Conservation (phyloP, 2,888 invertebrate genomes). For the Tipula confusa region DNA sequence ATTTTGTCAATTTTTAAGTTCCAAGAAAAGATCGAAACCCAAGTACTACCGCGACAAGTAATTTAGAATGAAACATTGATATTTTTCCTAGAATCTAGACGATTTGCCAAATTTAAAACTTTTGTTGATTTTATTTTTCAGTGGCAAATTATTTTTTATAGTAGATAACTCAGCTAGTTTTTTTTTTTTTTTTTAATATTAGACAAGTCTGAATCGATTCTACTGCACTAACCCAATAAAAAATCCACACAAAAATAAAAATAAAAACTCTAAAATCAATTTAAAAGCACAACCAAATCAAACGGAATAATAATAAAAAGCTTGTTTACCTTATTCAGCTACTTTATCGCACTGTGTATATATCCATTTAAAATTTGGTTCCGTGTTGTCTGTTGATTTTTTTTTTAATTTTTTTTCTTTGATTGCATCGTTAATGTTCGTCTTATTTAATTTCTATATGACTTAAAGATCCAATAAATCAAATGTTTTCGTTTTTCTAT, state of each 20-base stretch:
- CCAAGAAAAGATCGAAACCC: too few relatives aligned
- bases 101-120: too few relatives aligned
- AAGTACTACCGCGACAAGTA: too few relatives aligned
- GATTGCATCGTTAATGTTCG: neutral
- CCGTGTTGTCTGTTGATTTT: constrained; percentile 4
- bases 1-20: too few relatives aligned
- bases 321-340: neutral
- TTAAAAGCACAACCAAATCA: neutral
- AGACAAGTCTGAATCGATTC: neutral
- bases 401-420: too few relatives aligned
- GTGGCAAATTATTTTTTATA: too few relatives aligned
- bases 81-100: too few relatives aligned
- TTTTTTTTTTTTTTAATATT: neutral
- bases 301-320: neutral
- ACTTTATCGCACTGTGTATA: neutral
- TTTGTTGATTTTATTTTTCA: too few relatives aligned
- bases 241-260: neutral
- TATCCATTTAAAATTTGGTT: neutral
- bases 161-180: too few relatives aligned
- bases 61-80: too few relatives aligned
- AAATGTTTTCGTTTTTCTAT: neutral
- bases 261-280: neutral
- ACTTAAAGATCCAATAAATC: neutral
- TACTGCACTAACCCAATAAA: neutral
- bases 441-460: neutral